Base-by-base conservation (phyloP, 2,888 invertebrate species). In the Cactoblastis cactorum region DNA sequence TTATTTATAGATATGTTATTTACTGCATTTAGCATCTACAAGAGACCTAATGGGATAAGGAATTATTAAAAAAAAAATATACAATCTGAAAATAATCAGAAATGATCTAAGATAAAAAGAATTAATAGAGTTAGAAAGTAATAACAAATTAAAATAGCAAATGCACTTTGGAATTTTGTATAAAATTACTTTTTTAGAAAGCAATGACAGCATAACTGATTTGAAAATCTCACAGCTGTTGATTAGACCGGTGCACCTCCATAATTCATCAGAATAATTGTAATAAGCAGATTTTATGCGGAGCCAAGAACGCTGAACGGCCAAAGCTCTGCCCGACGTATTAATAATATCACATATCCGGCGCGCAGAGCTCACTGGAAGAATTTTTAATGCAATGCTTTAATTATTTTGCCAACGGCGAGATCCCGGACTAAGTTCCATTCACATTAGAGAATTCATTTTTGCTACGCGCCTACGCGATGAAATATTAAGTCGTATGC, bases 261-360 rank as follows among this genome's bases (percentile, higher is more conserved):
- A 49, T 49, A 49, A 58, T 58, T 58, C 54, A 58, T 56, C 53
- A 52, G 58, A 56, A 58, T 58, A 58, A 63, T 66, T 61, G 69
- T 65, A 70, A 69, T 67, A 65, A 71, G 68, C 65, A 63, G 67
- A 69, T 67, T 69, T 62, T 53, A 58, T 50, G 58, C 64, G 65
- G 63, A 63, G 62, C 69, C 67, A 67, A 72, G 74, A 74, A 71
- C 54, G 51, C 52, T 37, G 57, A 61, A 63, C 62, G 63, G 47
- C 63, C 62, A 63, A 61, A 63, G 65, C 64, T 71, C 69, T 62
- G 60, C 64, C 71, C 64, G 54, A 63, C 53, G 74, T 84, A 88
- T 88, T 88, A 88, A 89, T 88, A 89, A 85, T 86, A 88, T 86
- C 89, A 87, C 80, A 80, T 85, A 86, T 87, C 87, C 88, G 88